Evolutionary conservation across 2,113 vertebrate species (phyloP).

Genomic region (pig (Sus scrofa)): T2T-Sscrofa CM000824.6:176655501-176656000

Average conservation of each 20-base stretch:
- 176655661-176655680: background rate
- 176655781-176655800: background rate
- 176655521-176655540: too few species aligned
- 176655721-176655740: background rate
- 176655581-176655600: too few species aligned
- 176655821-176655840: background rate
- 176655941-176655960: background rate
- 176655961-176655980: constrained; percentile 33
- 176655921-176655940: constrained; percentile 6
- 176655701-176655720: constrained; percentile 35
- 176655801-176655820: background rate
- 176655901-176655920: background rate
- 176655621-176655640: background rate
- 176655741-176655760: constrained; percentile 46
- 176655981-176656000: background rate
- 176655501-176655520: too few species aligned
- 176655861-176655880: background rate
- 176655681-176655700: background rate
- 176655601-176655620: too few species aligned
- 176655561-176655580: too few species aligned
- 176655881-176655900: constrained; percentile 28
- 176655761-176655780: background rate
- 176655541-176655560: too few species aligned
- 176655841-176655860: constrained; percentile 29
- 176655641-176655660: background rate